These are phyloP conservation scores for Melanocharis versteri DNA, from an alignment of 2,113 vertebrate genomes.

Conservation along the genomic window DNA sequence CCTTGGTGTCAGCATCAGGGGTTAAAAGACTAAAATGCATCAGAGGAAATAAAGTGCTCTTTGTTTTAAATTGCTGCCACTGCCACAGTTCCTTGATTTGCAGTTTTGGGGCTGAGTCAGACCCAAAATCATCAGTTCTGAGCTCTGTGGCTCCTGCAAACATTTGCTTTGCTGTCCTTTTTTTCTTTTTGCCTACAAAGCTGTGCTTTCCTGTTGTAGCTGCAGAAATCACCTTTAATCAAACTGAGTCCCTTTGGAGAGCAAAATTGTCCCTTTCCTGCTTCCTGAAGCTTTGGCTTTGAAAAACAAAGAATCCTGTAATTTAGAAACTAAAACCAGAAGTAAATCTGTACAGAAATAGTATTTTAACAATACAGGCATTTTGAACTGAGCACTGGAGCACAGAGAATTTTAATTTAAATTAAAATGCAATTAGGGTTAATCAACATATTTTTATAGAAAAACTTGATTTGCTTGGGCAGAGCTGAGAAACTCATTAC, in stretches of 20 bases:
- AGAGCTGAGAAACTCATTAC: not conserved
- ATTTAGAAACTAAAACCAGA: not conserved
- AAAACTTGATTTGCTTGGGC: not conserved
- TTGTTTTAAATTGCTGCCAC: not conserved
- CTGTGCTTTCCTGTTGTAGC: not conserved
- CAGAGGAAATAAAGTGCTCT: not conserved
- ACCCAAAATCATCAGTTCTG: not conserved
- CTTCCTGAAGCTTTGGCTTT: not conserved
- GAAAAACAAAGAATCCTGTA: not conserved
- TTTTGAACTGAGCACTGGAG: not conserved
- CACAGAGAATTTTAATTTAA: not conserved
- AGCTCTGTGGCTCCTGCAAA: not conserved
- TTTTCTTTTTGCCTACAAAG: not conserved
- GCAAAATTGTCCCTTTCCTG: not conserved
- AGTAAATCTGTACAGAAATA: not conserved
- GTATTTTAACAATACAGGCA: not conserved
- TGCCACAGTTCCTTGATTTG: not conserved
- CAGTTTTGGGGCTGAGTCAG: not conserved
- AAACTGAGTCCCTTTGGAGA: not conserved
- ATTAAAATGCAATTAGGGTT: not conserved
- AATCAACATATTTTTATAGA: not conserved
- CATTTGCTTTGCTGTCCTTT: not conserved
- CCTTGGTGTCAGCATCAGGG: not conserved
- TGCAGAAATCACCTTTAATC: not conserved
- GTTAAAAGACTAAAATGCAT: not conserved